A percentile compares a stretch with the other conserved stretches of the same genome.
Evolutionary conservation across 2,888 invertebrate genomes (phyloP).

Genomic region (Cotesia congregata): DNA sequence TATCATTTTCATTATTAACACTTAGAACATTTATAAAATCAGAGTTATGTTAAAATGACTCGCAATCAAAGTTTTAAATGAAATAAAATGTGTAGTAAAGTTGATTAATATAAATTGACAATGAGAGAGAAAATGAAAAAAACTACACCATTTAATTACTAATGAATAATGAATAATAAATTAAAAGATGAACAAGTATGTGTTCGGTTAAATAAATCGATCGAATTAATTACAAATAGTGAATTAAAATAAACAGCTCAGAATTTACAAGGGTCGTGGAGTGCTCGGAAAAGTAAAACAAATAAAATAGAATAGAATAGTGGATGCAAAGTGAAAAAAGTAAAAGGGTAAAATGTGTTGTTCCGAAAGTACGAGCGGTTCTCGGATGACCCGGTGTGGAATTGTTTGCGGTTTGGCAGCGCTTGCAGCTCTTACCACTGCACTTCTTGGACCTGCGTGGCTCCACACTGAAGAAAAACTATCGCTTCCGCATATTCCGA

Average conservation of each 20-base stretch:
- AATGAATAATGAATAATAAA: no score
- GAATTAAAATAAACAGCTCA: not conserved
- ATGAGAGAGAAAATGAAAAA: no score
- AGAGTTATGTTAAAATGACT: not conserved
- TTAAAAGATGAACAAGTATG: no score
- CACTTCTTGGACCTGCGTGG: slow-evolving; percentile 67
- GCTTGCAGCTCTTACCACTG: slow-evolving; percentile 64
- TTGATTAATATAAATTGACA: no score
- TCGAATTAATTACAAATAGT: not conserved
- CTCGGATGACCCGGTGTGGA: slow-evolving; percentile 66
- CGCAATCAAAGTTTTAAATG: no score
- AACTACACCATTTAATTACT: no score
- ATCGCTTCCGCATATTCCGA: slow-evolving; percentile 57
- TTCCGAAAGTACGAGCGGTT: slow-evolving; percentile 61
- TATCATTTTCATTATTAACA: not conserved
- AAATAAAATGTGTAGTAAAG: no score
- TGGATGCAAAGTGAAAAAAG: slow-evolving; percentile 30
- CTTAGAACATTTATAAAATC: not conserved
- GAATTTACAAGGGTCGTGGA: not conserved
- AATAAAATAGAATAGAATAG: not conserved
- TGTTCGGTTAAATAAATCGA: not conserved
- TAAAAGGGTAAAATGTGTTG: slow-evolving; percentile 62
- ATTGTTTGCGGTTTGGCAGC: slow-evolving; percentile 67
- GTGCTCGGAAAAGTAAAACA: slow-evolving; percentile 18
- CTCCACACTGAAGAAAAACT: slow-evolving; percentile 67